Percentiles rank a stretch among this genome's conserved stretches.
Conservation (phyloP, 2,797 vertebrate genomes). For the Crenichthys baileyi region DNA sequence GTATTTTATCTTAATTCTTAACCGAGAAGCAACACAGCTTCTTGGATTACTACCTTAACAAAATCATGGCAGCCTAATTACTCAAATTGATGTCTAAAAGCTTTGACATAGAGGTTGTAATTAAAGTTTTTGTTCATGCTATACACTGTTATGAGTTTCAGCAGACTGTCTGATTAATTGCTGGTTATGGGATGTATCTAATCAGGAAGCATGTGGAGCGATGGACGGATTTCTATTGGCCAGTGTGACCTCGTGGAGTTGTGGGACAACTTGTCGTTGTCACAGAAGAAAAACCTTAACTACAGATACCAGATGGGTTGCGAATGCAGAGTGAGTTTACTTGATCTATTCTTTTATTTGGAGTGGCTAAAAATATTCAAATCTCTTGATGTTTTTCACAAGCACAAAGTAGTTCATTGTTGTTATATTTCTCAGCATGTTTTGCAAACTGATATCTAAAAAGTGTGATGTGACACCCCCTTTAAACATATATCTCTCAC, state of each 20-base stretch:
- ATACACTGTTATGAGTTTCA: not conserved
- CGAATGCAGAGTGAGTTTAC: constrained; percentile 88
- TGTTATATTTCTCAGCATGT: not conserved
- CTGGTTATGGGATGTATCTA: constrained; percentile 34
- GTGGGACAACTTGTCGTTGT: constrained; percentile 90
- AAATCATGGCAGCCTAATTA: not conserved
- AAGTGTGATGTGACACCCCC: not conserved
- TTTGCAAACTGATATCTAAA: not conserved
- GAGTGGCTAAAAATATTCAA: too few species aligned
- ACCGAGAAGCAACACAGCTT: not conserved
- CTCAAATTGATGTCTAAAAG: not conserved
- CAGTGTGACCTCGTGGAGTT: constrained; percentile 90
- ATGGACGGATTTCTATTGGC: constrained; percentile 88
- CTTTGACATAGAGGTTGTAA: not conserved
- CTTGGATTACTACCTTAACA: not conserved
- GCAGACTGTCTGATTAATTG: not conserved
- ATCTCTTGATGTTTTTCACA: not conserved
- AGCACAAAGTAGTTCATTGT: not conserved
- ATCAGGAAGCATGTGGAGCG: constrained; percentile 86
- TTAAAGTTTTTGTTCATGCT: constrained; percentile 3
- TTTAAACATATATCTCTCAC: not conserved
- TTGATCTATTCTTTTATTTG: not conserved
- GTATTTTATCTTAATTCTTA: not conserved
- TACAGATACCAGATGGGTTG: constrained; percentile 94
- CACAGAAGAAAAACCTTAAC: constrained; percentile 92